phyloP scores from a whole-genome alignment of 2,888 invertebrate genomes.

The Charanyca ferruginea region DNA sequence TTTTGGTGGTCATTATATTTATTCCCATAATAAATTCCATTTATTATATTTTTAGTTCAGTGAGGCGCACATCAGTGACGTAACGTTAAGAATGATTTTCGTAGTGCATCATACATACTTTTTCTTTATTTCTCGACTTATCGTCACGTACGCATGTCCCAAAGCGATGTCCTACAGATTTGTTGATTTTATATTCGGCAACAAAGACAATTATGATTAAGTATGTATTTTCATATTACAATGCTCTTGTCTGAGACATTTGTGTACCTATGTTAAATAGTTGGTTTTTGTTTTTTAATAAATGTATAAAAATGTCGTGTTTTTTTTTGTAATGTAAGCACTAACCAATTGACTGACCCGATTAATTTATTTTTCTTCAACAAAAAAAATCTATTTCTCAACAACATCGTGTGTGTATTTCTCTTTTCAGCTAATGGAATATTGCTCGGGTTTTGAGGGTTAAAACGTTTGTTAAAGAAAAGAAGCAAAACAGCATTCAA shows the following conservation, averaged over 20 bases:
- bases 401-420: too few species aligned
- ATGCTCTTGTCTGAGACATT: conserved; percentile 4
- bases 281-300: conserved; percentile 42
- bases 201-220: not conserved
- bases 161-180: not conserved
- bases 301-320: conserved; percentile 17
- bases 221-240: conserved; percentile 4
- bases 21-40: too few species aligned
- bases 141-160: not conserved
- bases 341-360: too few species aligned
- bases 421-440: too few species aligned
- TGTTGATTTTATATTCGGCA: not conserved
- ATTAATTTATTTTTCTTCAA: too few species aligned
- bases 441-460: too few species aligned
- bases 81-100: not conserved
- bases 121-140: not conserved
- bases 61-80: not conserved
- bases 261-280: conserved; percentile 13
- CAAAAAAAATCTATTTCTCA: too few species aligned
- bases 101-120: not conserved
- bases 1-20: too few species aligned
- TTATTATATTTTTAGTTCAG: not conserved
- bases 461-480: too few species aligned
- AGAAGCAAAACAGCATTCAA: too few species aligned
- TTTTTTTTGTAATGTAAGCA: too few species aligned